These are phyloP conservation scores for Hypercompe scribonia DNA, from an alignment of 2,888 invertebrate genomes.

Conservation along the genomic window DNA sequence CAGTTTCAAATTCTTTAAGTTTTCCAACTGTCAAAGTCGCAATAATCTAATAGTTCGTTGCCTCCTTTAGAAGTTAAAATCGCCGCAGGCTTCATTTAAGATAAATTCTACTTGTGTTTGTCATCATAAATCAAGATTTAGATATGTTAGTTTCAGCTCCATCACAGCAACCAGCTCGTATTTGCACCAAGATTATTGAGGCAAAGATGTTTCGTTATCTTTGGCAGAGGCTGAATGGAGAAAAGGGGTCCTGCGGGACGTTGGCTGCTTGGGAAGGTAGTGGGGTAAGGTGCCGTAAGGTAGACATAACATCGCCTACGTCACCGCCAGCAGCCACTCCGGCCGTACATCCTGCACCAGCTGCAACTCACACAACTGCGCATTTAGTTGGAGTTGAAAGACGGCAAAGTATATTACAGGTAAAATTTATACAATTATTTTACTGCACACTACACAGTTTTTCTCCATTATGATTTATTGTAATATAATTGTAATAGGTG, in stretches of 20 bases:
- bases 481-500: no score
- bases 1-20: no score
- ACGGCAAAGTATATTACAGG: conserved; percentile 85
- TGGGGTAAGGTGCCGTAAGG: conserved; percentile 88
- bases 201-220: conserved; percentile 59
- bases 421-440: conserved; percentile 44
- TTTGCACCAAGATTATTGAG: conserved; percentile 54
- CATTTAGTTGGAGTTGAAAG: conserved; percentile 79
- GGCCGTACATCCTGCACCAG: conserved; percentile 72
- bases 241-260: conserved; percentile 89
- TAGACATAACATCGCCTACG: conserved; percentile 80
- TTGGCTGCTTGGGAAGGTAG: conserved; percentile 89
- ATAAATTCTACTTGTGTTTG: background rate
- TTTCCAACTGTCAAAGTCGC: background rate
- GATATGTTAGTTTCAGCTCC: conserved; percentile 25
- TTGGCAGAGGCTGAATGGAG: conserved; percentile 88
- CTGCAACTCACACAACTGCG: conserved; percentile 65
- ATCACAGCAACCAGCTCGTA: conserved; percentile 41
- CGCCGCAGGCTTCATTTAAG: background rate
- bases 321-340: conserved; percentile 76
- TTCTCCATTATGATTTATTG: no score
- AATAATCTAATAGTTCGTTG: background rate
- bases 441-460: background rate
- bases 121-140: background rate
- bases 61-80: background rate